phyloP scores from a whole-genome alignment of 2,797 vertebrate species.

The Pangasius macronema region DNA sequence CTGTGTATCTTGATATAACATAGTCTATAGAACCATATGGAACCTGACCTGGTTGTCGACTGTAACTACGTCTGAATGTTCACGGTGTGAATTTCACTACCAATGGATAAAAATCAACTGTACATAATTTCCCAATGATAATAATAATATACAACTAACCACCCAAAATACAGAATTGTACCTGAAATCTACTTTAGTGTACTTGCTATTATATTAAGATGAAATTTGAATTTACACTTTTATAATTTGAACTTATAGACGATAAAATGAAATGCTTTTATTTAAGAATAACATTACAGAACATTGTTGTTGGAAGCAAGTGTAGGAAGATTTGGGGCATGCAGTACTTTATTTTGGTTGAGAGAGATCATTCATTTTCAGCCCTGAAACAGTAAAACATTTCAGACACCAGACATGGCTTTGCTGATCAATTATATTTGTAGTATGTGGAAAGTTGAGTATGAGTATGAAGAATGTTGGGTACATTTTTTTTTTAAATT shows the following conservation, averaged over 20 bases:
- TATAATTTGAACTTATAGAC: too few relatives aligned
- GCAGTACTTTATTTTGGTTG: not conserved
- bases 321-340: not conserved
- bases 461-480: too few relatives aligned
- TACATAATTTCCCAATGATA: not conserved
- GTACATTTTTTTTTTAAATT: not conserved
- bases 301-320: not conserved
- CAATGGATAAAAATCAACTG: not conserved
- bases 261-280: too few relatives aligned
- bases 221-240: too few relatives aligned
- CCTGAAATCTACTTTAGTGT: too few relatives aligned
- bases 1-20: not conserved
- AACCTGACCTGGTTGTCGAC: too few relatives aligned
- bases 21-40: too few relatives aligned
- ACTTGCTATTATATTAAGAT: too few relatives aligned
- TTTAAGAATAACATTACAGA: not conserved
- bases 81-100: too few relatives aligned
- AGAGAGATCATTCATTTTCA: not conserved
- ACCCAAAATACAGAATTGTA: not conserved
- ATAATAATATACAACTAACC: not conserved
- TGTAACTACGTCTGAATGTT: too few relatives aligned
- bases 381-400: constrained; percentile 2
- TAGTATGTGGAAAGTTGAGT: not conserved
- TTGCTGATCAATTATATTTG: constrained; percentile 1
- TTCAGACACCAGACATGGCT: constrained; percentile 5